Conservation (phyloP, 2,113 vertebrate genomes). For the Osmerus mordax region DNA sequence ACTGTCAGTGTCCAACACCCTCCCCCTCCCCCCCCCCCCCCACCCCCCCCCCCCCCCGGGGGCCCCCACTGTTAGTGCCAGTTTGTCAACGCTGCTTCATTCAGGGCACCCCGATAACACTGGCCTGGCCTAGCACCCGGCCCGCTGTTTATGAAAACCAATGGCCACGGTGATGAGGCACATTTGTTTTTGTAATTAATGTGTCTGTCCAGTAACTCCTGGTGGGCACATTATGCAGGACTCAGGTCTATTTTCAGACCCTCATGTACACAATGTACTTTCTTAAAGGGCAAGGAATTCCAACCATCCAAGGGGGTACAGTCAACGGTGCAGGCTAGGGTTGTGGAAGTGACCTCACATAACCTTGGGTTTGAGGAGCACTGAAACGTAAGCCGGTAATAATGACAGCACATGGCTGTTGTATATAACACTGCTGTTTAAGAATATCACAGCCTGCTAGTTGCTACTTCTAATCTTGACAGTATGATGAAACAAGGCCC, state of each 20-base stretch:
- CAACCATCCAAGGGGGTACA: slow-evolving; percentile 26
- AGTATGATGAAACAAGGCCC: not conserved
- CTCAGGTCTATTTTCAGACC: slow-evolving; percentile 25
- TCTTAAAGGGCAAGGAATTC: slow-evolving; percentile 44
- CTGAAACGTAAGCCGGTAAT: slow-evolving; percentile 11
- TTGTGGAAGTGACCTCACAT: not conserved
- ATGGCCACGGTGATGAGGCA: not conserved
- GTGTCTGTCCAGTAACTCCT: slow-evolving; percentile 13
- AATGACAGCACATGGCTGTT: slow-evolving; percentile 20
- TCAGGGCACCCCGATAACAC: not conserved
- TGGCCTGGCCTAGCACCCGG: not conserved
- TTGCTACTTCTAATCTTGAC: not conserved
- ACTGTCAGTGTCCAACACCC: slow-evolving; percentile 24
- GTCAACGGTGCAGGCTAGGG: not conserved
- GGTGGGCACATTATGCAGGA: slow-evolving; percentile 5
- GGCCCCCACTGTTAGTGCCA: not conserved
- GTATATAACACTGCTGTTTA: not conserved
- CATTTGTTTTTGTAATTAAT: slow-evolving; percentile 21
- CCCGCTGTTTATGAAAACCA: not conserved
- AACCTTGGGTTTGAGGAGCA: slow-evolving; percentile 6
- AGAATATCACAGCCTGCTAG: not conserved
- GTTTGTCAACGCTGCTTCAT: not conserved
- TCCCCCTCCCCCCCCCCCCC: slow-evolving; percentile 1
- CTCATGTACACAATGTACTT: slow-evolving; percentile 37
- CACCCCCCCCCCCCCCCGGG: not conserved